Evolutionary conservation across 2,888 invertebrate genomes (phyloP).

Genomic region (Acleris emargana): DNA sequence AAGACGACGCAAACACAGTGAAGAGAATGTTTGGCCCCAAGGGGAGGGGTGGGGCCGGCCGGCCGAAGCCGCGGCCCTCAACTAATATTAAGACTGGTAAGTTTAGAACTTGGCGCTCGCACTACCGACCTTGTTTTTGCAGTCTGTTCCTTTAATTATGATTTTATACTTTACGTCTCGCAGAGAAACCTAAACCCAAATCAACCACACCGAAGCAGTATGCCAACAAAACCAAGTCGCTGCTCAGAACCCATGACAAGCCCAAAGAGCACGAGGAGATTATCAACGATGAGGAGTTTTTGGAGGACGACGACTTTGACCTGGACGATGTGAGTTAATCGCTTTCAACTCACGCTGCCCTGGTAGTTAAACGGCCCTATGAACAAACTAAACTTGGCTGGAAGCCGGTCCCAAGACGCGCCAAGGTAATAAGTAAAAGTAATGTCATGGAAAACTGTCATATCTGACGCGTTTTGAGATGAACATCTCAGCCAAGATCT

Average conservation of each 20-base stretch:
- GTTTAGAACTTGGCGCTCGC: background rate
- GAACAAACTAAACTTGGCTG: too few species aligned
- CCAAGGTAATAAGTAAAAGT: background rate
- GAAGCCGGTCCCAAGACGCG: too few species aligned
- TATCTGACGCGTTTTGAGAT: background rate
- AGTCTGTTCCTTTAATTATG: too few species aligned
- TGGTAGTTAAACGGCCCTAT: background rate
- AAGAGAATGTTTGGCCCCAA: conserved; percentile 26
- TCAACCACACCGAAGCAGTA: conserved; percentile 24
- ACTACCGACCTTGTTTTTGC: too few species aligned
- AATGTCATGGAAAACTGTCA: background rate
- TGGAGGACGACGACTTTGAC: conserved; percentile 60
- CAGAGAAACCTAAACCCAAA: conserved; percentile 31
- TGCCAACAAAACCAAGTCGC: conserved; percentile 14
- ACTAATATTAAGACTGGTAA: conserved; percentile 28
- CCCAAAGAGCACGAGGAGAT: conserved; percentile 47
- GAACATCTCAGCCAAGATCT: too few species aligned
- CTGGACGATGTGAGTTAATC: conserved; percentile 54
- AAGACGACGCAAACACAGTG: conserved; percentile 32
- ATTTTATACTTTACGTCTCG: background rate
- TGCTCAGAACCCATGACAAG: conserved; percentile 13
- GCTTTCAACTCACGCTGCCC: background rate
- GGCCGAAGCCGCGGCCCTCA: conserved; percentile 20
- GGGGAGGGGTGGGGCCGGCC: conserved; percentile 1
- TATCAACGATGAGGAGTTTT: conserved; percentile 58